These are phyloP conservation scores for Drepanosiphum platanoidis DNA, from an alignment of 2,888 invertebrate genomes.

Conservation along the genomic window DNA sequence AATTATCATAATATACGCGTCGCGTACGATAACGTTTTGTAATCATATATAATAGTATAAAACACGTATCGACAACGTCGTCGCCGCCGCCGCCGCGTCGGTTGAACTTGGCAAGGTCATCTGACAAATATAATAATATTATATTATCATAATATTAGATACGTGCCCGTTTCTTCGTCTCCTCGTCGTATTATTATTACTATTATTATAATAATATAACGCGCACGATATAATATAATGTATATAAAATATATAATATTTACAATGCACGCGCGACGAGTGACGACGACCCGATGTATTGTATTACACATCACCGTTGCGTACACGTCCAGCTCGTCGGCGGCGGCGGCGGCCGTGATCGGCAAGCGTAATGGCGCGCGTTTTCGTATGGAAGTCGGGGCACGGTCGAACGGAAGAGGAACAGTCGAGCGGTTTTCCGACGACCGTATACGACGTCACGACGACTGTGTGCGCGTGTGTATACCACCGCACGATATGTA, in stretches of 20 bases:
- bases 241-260: not conserved
- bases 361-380: slow-evolving; percentile 37
- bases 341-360: slow-evolving; percentile 25
- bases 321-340: not conserved
- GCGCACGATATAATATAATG: not conserved
- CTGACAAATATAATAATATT: not conserved
- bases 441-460: not conserved
- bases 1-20: too few species aligned
- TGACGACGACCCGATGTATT: not conserved
- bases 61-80: slow-evolving; percentile 44
- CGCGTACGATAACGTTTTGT: too few species aligned
- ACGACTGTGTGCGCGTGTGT: too few species aligned
- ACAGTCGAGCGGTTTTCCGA: not conserved
- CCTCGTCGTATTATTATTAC: too few species aligned
- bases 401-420: not conserved
- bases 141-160: not conserved
- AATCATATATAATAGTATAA: too few species aligned
- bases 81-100: slow-evolving; percentile 25
- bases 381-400: not conserved
- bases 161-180: slow-evolving; percentile 10
- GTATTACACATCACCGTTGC: slow-evolving; percentile 6
- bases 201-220: too few species aligned
- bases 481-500: too few species aligned
- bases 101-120: slow-evolving; percentile 58
- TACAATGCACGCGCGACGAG: not conserved